Base-by-base conservation (phyloP, 2,888 invertebrate species). In the Eilema sororculum region DNA sequence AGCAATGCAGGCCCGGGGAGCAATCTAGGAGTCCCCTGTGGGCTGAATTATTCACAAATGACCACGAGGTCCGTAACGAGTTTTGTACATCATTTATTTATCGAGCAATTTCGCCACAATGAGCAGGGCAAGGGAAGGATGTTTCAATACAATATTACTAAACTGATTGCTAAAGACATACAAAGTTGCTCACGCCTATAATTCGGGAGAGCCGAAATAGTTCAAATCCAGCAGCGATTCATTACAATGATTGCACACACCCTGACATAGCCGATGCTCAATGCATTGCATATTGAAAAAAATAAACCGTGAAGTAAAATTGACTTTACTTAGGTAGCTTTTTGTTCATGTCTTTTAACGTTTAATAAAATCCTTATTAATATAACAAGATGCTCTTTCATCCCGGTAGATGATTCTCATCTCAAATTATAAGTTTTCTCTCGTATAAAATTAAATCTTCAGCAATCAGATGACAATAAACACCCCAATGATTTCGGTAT, bases 1-100 rank as follows among this genome's bases (percentile, higher is more conserved):
- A 22, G 33, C 24, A 13, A 46, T 22, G 16, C 33, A 67, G 24
- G n/a, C 10, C 52, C 33, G 28, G 46, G 41, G n/a, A 22, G 56
- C 46, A 60, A 67, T 30, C 67, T 67, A 33, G 60, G 30, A 61
- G 30, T 24, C 28, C 30, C 9, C 52, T 33, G 24, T 52, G 6
- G 46, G 28, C 46, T 67, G 52, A 61, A 52, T 61, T 67, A 67
- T 67, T 30, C 52, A 67, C 67, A 41, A 67, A 67, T 60, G 46
- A 60, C 59, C 25, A 25, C 20, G 46, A 46, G 16, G 22, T 46
- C 22, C 25, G 28, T 58, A 59, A 46, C 59, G 46, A 60, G 59
- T 59, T 46, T n/a, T 46, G 9, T 67, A 41, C 28, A n/a, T 46
- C 9, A 12, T 20, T 8, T 58, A 66, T 59, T 66, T 41, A 66